These are phyloP conservation scores for Drosophila barbarae DNA, from an alignment of 2,888 invertebrate genomes.

Conservation along the genomic window DNA sequence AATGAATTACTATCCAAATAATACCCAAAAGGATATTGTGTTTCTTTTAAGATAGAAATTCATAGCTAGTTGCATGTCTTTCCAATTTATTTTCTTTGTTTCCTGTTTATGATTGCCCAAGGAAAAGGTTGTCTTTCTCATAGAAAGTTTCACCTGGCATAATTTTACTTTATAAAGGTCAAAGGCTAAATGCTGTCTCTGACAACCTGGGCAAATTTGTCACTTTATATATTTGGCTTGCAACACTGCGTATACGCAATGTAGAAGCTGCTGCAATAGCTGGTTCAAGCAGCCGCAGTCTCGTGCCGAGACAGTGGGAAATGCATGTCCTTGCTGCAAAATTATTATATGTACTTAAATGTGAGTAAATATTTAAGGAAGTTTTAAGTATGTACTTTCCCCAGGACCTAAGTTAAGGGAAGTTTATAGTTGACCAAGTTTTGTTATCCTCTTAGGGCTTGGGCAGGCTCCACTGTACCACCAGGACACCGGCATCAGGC, in stretches of 20 bases:
- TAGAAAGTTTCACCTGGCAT: constrained; percentile 1
- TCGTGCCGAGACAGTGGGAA: constrained; percentile 2
- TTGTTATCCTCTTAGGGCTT: neutral
- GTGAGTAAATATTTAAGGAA: neutral
- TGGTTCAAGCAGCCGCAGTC: constrained; percentile 30
- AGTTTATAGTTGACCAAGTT: neutral
- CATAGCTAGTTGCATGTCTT: neutral
- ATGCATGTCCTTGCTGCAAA: neutral
- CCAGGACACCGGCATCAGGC: neutral
- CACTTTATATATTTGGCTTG: constrained; percentile 25
- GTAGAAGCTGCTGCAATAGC: constrained; percentile 45
- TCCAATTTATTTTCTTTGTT: neutral
- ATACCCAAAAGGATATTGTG: neutral
- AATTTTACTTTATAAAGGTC: constrained; percentile 13
- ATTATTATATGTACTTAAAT: neutral
- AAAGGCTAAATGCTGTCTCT: constrained; percentile 14
- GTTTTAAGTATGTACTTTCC: neutral
- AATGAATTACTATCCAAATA: neutral
- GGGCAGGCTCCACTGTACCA: constrained; percentile 11
- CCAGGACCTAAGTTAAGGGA: neutral
- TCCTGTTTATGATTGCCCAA: neutral
- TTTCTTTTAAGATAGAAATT: neutral
- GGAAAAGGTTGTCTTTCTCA: neutral
- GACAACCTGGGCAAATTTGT: constrained; percentile 18
- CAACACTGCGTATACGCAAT: constrained; percentile 55